Evolutionary conservation across 2,113 vertebrate genomes (phyloP).

Genomic region (Pyxicephalus adspersus): DNA sequence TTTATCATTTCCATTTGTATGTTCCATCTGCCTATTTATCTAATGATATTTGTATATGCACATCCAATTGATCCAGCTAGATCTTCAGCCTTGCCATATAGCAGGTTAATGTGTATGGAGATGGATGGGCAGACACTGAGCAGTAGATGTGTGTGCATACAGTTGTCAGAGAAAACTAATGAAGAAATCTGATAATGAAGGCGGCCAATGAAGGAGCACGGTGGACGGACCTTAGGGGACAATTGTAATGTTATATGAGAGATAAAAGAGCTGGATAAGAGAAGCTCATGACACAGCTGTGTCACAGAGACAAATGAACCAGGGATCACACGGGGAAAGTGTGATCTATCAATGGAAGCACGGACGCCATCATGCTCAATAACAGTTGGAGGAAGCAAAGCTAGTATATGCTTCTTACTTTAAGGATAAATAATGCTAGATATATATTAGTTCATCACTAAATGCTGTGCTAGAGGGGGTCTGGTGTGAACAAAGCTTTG

Average conservation of each 20-base stretch:
- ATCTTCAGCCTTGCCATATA: background rate
- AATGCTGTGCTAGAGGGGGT: no score
- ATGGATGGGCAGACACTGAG: background rate
- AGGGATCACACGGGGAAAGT: background rate
- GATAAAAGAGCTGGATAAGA: conserved; percentile 1
- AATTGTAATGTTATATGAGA: conserved; percentile 3
- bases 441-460: no score
- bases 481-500: no score
- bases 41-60: no score
- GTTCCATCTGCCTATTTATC: no score
- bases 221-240: conserved; percentile 1
- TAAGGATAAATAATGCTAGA: no score
- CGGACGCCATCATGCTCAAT: background rate
- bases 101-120: background rate
- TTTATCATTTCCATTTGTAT: no score
- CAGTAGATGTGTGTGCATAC: background rate
- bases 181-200: conserved; percentile 28
- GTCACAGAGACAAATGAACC: conserved; percentile 2
- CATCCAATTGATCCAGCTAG: background rate
- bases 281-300: conserved; percentile 29
- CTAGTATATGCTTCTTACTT: no score
- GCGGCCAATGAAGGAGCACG: conserved; percentile 15
- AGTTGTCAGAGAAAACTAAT: conserved; percentile 23
- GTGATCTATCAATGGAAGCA: conserved; percentile 18
- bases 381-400: background rate